These are phyloP conservation scores for Struthio camelus DNA, from an alignment of 2,113 vertebrate species.

Conservation along the genomic window DNA sequence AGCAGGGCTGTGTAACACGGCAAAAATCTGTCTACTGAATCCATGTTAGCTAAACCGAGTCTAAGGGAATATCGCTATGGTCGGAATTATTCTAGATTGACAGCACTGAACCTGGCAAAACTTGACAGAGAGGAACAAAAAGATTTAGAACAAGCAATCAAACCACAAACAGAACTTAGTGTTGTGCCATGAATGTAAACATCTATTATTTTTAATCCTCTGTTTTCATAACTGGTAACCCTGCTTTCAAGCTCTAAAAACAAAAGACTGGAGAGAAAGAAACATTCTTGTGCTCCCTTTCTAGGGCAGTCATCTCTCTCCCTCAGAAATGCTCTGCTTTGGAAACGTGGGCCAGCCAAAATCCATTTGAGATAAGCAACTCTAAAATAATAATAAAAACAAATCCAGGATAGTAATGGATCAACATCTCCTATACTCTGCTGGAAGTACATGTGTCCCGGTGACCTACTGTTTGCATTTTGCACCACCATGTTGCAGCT, in stretches of 20 bases:
- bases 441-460: not conserved
- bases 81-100: not conserved
- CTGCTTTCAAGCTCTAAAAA: not conserved
- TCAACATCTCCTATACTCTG: not conserved
- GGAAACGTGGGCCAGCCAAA: not conserved
- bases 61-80: not conserved
- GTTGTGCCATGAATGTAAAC: not conserved
- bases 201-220: not conserved
- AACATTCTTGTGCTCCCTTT: not conserved
- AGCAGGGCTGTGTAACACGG: not conserved
- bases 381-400: not conserved
- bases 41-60: fast-evolving
- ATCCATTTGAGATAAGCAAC: not conserved
- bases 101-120: not conserved
- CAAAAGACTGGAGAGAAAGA: not conserved
- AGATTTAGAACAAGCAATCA: not conserved
- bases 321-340: not conserved
- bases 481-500: not conserved
- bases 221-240: not conserved
- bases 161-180: not conserved
- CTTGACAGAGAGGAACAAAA: not conserved
- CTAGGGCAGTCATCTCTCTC: not conserved
- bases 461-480: not conserved
- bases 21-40: not conserved
- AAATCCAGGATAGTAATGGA: not conserved